Evolutionary conservation across 37 sponge, comb jelly and placozoan genomes (phyloP).

Genomic region (Oopsacas minuta): DNA sequence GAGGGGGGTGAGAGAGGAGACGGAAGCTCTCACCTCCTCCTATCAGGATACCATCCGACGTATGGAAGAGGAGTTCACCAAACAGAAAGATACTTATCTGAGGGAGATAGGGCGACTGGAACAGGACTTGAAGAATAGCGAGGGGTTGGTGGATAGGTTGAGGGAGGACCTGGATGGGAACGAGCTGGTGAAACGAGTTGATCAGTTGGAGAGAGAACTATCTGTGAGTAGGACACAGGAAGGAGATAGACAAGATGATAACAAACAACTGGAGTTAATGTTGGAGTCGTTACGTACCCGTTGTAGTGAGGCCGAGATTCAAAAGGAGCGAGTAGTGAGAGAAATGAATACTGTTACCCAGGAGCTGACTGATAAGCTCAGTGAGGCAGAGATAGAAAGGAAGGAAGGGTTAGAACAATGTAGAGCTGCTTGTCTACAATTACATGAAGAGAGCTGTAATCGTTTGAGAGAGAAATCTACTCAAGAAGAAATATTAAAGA

Average conservation of each 20-base stretch:
- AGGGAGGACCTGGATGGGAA: background rate
- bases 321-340: background rate
- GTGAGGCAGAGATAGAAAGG: background rate
- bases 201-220: background rate
- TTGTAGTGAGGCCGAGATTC: background rate
- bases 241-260: background rate
- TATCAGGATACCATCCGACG: background rate
- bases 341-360: background rate
- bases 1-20: background rate
- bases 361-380: background rate
- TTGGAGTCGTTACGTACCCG: background rate
- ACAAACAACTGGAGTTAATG: constrained; percentile 9
- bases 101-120: background rate
- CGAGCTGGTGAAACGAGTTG: background rate
- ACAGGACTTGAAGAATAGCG: background rate
- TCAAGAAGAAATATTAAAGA: background rate
- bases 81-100: background rate
- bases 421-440: background rate
- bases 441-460: constrained; percentile 11
- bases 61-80: background rate
- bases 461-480: background rate
- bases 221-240: background rate
- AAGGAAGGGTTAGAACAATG: background rate
- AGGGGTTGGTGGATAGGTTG: background rate
- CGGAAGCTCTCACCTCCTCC: background rate